A percentile compares a stretch with the other conserved stretches of the same genome.
Conservation (phyloP, 2,113 vertebrate genomes). For the Carassius carassius region DNA sequence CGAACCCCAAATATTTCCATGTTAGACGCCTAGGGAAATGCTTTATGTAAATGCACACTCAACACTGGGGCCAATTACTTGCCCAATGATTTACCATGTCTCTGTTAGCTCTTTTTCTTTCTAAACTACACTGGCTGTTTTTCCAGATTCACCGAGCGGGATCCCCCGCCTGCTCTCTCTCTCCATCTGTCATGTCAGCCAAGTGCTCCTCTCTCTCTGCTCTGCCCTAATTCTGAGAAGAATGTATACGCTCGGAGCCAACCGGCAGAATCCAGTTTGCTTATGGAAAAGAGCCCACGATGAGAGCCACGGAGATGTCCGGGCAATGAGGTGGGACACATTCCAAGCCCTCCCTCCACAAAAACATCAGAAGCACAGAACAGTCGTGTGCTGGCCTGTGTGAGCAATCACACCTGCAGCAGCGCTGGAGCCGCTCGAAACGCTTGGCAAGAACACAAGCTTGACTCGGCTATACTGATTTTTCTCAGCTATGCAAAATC, state of each 20-base stretch:
- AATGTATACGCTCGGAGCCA: conserved; percentile 34
- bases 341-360: conserved; percentile 31
- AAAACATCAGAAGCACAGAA: conserved; percentile 21
- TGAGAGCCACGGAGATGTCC: neutral
- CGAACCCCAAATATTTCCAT: conserved; percentile 13
- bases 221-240: conserved; percentile 58
- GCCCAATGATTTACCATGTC: neutral
- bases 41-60: conserved; percentile 14
- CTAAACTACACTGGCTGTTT: conserved; percentile 28
- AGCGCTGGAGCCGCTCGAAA: neutral
- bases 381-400: conserved; percentile 48
- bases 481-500: neutral
- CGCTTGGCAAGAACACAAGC: conserved; percentile 18
- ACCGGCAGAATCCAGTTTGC: conserved; percentile 58
- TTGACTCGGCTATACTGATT: neutral
- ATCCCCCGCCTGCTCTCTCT: conserved; percentile 14
- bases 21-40: neutral
- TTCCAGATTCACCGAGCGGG: conserved; percentile 36
- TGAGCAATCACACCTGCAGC: conserved; percentile 34
- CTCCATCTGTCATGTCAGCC: conserved; percentile 55
- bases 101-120: neutral
- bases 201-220: conserved; percentile 39
- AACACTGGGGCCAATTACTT: conserved; percentile 11
- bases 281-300: conserved; percentile 8
- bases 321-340: conserved; percentile 6